phyloP scores from a whole-genome alignment of 2,888 invertebrate species.

The Dendrolimus pini region DNA sequence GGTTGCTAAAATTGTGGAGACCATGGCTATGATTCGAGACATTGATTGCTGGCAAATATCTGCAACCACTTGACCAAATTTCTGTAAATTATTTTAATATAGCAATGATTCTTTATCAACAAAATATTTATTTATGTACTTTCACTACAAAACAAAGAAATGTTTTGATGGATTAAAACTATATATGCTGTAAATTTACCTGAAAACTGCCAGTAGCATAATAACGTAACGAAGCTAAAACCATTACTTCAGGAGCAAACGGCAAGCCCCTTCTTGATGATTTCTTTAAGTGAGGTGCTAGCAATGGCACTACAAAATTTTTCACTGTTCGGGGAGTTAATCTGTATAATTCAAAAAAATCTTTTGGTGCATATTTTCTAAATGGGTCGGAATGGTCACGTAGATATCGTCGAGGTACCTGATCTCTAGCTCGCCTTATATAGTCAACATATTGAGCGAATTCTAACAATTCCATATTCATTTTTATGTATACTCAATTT shows the following conservation, averaged over 20 bases:
- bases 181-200: conserved; percentile 3
- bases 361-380: background rate
- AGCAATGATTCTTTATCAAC: background rate
- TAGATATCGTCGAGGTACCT: background rate
- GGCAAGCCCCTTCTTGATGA: conserved; percentile 14
- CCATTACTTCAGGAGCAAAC: conserved; percentile 18
- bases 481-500: no score
- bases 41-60: conserved; percentile 17
- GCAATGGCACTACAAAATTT: conserved; percentile 7
- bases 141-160: no score
- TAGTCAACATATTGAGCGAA: background rate
- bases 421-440: background rate
- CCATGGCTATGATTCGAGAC: conserved; percentile 12
- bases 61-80: conserved; percentile 13
- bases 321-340: background rate
- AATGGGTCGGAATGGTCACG: background rate
- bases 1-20: conserved; percentile 13
- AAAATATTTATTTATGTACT: no score
- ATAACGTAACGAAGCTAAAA: conserved; percentile 8
- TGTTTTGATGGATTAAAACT: no score
- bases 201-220: conserved; percentile 16
- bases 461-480: background rate
- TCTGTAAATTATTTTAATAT: conserved; percentile 3
- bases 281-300: conserved; percentile 8
- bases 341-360: background rate